These are phyloP conservation scores for Loris lydekkerianus DNA, from an alignment of 2,797 vertebrate genomes.

Conservation along the genomic window DNA sequence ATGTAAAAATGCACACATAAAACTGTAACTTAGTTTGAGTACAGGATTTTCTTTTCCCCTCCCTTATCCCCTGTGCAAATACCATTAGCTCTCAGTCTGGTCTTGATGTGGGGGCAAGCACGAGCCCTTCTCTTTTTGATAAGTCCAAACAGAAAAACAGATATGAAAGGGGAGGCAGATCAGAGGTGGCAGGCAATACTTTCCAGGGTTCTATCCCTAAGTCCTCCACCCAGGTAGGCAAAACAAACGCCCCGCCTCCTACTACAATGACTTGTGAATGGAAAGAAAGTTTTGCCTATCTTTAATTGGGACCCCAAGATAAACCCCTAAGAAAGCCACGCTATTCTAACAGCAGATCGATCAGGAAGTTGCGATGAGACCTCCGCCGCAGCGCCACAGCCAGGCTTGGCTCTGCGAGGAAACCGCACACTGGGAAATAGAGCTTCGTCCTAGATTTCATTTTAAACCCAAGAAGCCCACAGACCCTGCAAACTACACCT, in stretches of 20 bases:
- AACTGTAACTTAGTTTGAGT: background rate
- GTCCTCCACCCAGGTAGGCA: background rate
- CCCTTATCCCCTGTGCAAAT: background rate
- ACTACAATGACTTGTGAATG: background rate
- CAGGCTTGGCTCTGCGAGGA: background rate
- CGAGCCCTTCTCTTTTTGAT: background rate
- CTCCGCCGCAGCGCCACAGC: background rate
- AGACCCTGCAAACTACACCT: background rate
- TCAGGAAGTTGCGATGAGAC: background rate
- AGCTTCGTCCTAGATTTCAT: background rate
- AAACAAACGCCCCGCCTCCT: slow-evolving; percentile 17
- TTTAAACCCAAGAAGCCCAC: slow-evolving; percentile 29
- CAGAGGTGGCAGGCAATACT: background rate
- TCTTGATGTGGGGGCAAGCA: background rate
- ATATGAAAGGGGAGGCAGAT: background rate
- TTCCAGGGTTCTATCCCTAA: background rate
- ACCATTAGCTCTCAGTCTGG: slow-evolving; percentile 23
- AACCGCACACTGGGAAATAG: background rate
- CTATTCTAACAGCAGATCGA: background rate
- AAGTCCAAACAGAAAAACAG: slow-evolving; percentile 5
- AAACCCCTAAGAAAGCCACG: background rate
- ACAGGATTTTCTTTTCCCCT: slow-evolving; percentile 1
- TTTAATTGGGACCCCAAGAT: background rate
- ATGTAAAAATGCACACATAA: background rate
- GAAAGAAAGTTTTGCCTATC: slow-evolving; percentile 1